These are phyloP conservation scores for Leptestheria dahalacensis DNA, from an alignment of 1,140 invertebrate species.

Conservation along the genomic window DNA sequence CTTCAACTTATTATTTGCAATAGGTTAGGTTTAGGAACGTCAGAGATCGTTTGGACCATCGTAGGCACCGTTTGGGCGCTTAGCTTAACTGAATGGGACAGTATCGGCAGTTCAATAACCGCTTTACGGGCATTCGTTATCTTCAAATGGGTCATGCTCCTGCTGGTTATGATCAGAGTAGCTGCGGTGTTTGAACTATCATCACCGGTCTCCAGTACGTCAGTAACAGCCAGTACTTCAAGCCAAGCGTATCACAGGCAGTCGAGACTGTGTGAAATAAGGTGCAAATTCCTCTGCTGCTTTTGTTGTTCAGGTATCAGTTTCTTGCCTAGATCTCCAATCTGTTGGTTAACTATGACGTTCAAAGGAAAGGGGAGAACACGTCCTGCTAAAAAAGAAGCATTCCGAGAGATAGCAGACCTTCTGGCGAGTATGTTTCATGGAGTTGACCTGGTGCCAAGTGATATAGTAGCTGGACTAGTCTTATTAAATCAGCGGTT, in stretches of 20 bases:
- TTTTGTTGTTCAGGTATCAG: conserved; percentile 33
- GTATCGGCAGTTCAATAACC: background rate
- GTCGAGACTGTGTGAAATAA: conserved; percentile 27
- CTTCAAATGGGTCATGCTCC: background rate
- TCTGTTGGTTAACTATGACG: background rate
- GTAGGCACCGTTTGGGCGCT: background rate
- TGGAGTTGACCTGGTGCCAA: conserved; percentile 70
- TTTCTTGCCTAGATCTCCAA: background rate
- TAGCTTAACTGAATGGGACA: background rate
- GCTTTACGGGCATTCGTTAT: background rate
- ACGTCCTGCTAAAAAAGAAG: background rate
- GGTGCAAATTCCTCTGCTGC: conserved; percentile 61
- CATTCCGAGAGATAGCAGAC: conserved; percentile 24
- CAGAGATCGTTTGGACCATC: background rate
- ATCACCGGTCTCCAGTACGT: background rate
- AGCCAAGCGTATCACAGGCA: background rate
- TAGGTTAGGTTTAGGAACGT: background rate
- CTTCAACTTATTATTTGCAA: too few relatives aligned
- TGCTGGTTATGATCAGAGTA: background rate
- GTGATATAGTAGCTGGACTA: conserved; percentile 72
- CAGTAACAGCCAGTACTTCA: background rate
- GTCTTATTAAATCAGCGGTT: conserved; percentile 42
- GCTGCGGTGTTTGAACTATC: background rate
- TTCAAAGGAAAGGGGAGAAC: conserved; percentile 27
- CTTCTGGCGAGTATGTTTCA: conserved; percentile 57